Evolutionary conservation across 2,113 vertebrate genomes (phyloP).

Genomic region (Sylvia atricapilla): DNA sequence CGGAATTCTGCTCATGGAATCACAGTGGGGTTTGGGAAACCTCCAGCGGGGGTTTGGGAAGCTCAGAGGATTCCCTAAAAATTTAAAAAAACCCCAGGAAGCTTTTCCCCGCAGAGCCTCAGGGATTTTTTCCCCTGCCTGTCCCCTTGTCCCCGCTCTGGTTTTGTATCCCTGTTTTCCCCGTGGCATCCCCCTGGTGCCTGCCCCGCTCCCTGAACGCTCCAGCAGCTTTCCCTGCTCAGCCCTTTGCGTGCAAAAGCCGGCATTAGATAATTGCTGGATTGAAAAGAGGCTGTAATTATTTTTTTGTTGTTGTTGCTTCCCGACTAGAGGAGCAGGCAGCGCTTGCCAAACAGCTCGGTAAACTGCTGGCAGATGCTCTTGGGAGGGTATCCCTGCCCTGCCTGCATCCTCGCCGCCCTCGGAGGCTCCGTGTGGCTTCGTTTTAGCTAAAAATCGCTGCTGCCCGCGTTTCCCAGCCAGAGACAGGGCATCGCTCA

Average conservation of each 20-base stretch:
- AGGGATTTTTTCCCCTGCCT: neutral
- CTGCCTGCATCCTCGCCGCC: neutral
- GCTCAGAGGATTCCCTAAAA: fast-evolving
- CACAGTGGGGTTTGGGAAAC: too few species aligned
- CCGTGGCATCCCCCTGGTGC: neutral
- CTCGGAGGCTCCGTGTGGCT: fast-evolving
- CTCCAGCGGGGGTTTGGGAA: neutral
- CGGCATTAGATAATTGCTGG: neutral
- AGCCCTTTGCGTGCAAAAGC: neutral
- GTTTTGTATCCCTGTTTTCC: too few species aligned
- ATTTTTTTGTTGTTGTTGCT: neutral
- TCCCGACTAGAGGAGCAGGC: neutral
- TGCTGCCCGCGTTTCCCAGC: fast-evolving
- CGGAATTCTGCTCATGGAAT: too few species aligned
- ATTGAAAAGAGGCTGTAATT: slow-evolving; percentile 28
- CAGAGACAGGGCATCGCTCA: fast-evolving
- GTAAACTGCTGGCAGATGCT: neutral
- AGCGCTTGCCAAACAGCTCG: neutral
- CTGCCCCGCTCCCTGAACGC: neutral
- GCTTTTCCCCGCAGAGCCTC: neutral
- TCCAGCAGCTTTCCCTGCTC: neutral
- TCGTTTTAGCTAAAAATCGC: neutral
- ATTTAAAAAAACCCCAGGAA: neutral
- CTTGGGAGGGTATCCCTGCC: neutral
- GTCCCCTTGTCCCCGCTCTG: neutral